Evolutionary conservation across 2,797 vertebrate species (phyloP).

Genomic region (Tachyglossus aculeatus): DNA sequence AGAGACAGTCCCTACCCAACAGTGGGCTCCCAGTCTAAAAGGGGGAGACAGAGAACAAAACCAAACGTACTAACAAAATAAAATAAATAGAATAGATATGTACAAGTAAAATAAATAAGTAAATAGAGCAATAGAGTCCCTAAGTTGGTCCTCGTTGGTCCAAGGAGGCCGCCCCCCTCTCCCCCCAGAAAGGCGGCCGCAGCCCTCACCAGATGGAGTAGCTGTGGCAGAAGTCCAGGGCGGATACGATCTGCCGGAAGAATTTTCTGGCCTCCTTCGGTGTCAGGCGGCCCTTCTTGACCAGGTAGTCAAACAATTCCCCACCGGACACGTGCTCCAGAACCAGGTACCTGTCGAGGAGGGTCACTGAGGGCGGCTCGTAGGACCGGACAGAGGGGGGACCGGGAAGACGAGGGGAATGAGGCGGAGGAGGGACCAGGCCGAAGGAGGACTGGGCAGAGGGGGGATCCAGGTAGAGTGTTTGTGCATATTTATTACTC

Average conservation of each 20-base stretch:
- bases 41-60: too few species aligned
- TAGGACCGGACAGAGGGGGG: constrained; percentile 32
- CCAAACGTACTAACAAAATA: too few species aligned
- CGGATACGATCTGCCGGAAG: constrained; percentile 94
- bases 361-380: background rate
- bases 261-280: constrained; percentile 93
- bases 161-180: too few species aligned
- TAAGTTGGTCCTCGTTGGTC: too few species aligned
- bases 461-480: background rate
- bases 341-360: constrained; percentile 83
- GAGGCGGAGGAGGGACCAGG: background rate
- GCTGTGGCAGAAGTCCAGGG: constrained; percentile 93
- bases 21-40: too few species aligned
- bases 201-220: constrained; percentile 89
- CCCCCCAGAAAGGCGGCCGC: too few species aligned
- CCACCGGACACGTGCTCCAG: constrained; percentile 94
- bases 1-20: too few species aligned
- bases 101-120: too few species aligned
- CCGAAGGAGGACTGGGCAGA: too few species aligned
- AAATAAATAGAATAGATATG: too few species aligned
- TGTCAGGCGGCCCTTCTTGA: constrained; percentile 90
- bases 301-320: constrained; percentile 91
- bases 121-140: too few species aligned
- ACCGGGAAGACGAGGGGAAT: background rate
- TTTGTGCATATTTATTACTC: too few species aligned